phyloP scores from a whole-genome alignment of 2,888 invertebrate species.

The Volucella inflata region DNA sequence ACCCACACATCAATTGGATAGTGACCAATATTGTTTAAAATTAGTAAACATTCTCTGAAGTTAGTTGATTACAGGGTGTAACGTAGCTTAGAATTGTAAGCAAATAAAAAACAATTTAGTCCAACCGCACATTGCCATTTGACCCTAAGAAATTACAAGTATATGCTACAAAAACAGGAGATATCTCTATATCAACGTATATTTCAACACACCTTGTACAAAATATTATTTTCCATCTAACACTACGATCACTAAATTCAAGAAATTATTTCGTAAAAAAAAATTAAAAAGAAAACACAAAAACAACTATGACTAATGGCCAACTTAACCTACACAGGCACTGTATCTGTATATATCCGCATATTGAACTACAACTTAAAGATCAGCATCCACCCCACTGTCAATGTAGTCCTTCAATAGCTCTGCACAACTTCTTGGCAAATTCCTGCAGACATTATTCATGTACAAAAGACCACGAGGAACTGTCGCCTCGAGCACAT shows the following conservation, averaged over 20 bases:
- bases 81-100: no score
- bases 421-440: constrained; percentile 85
- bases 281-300: neutral
- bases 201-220: constrained; percentile 40
- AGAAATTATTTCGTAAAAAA: neutral
- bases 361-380: constrained; percentile 46
- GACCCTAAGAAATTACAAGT: neutral
- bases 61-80: no score
- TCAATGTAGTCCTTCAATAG: constrained; percentile 87
- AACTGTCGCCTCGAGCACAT: constrained; percentile 86
- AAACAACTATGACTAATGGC: constrained; percentile 40
- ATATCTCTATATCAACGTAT: constrained; percentile 16
- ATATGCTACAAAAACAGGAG: neutral
- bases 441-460: constrained; percentile 85
- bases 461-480: constrained; percentile 86
- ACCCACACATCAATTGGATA: no score
- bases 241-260: constrained; percentile 5
- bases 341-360: neutral
- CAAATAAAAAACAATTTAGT: no score
- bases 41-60: no score
- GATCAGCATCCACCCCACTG: constrained; percentile 87
- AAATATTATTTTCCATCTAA: constrained; percentile 23
- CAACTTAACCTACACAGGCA: constrained; percentile 32
- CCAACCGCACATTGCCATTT: no score
- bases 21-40: no score